Base-by-base conservation (phyloP, 2,113 vertebrate genomes). In the Motacilla tschutschensis region DNA sequence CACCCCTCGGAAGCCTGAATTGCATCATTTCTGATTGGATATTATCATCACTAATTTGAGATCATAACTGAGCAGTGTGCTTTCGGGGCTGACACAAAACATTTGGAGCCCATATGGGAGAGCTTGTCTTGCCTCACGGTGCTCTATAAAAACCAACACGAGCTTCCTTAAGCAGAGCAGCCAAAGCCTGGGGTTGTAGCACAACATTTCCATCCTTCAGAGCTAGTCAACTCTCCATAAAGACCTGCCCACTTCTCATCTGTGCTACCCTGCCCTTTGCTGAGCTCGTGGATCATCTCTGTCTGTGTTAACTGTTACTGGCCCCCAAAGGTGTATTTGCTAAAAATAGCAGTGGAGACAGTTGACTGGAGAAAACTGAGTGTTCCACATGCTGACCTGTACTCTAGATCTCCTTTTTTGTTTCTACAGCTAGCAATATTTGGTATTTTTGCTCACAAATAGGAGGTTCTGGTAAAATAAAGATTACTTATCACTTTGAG, bases 91-190 rank as follows among this genome's bases (percentile, higher is more conserved):
- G 73, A 83, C 59, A 73, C 60, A 73, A 83, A 88, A 84, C 66
- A 90, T 90, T 93, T 94, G 91, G 67, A 79, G 47, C n/a, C 78
- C 78, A 76, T 79, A 82, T 93, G 81, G 66, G 33, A 89, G 47
- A 76, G 19, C 18, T 65, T 69, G 21, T 40, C 65, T 83, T 47
- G 29, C 55, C 21, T 85, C 63, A 76, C 17, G 4, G 33, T 50
- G n/a, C 60, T 86, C 35, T 79, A 51, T 66, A 66, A 87, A 91
- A 89, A 60, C 58, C 70, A 91, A 46, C n/a, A 64, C 0, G 29
- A 83, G 43, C 25, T 80, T 88, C 67, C 71, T 55, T 73, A 66
- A 54, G 64, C 25, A 55, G 40, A 83, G 19, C 44, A 84, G 44
- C 43, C 9, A 21, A 91, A 84, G 58, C 14, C 31, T 63, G 62